Base-by-base conservation (phyloP, 2,113 vertebrate genomes). In the Hydrolagus affinis region DNA sequence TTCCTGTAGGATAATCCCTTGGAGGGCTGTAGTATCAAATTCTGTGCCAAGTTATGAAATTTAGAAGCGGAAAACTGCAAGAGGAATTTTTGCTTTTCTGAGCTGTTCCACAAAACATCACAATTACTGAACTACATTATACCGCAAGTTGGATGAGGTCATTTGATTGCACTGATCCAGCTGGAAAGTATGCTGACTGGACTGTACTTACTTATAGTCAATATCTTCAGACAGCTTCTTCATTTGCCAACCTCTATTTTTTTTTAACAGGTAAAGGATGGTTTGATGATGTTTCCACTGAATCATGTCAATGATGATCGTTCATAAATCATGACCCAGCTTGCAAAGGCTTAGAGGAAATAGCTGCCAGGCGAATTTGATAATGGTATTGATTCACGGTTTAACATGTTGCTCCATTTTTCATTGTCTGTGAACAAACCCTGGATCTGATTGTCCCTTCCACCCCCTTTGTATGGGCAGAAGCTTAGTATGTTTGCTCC, bases 261-360 rank as follows among this genome's bases (percentile, higher is more conserved):
- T n/a, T 25, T 28, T 32, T 66, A 66, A 32, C 30, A 66, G 78
- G 62, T 32, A 66, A 32, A 21, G 78, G 66, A 68, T 21, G 25
- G 25, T 30, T 32, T 11, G 8, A 9, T 15, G 60, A 66, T 6
- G 77, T 9, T 23, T 66, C 60, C 15, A 83, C 15, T 17, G 78
- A 83, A 30, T 83, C 78, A 60, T 83, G 62, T 66, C 62, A 83
- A 83, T 11, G 60, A 62, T 28, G 60, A 62, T 25, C 60, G 11
- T 66, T 32, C 62, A 80, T 83, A 14, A 66, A 21, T 30, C 25
- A 32, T 4, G 17, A 83, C 32, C 28, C 28, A 68, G 25, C 17
- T 23, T 25, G 19, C 25, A 83, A 66, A 8, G 23, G 77, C 2
- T 19, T 17, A 2, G 77, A 60, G 60, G 59, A 83, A 83, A 23